These are phyloP conservation scores for Girardia tigrina DNA, from an alignment of 2,888 invertebrate species.

Conservation along the genomic window DNA sequence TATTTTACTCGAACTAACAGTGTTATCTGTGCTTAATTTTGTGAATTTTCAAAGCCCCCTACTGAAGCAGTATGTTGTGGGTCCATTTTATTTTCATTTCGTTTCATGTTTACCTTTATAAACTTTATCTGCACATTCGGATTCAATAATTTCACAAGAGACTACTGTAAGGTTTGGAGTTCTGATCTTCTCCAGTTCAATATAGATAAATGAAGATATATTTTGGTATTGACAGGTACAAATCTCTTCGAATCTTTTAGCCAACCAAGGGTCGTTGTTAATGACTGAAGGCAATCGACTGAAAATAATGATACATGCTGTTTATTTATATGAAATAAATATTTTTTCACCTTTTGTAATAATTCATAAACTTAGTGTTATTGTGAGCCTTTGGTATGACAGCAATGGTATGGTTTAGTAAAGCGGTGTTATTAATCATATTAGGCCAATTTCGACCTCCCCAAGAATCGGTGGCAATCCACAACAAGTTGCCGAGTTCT, in stretches of 20 bases:
- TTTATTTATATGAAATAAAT: background rate
- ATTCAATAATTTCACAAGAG: background rate
- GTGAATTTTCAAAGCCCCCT: too few species aligned
- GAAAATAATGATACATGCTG: background rate
- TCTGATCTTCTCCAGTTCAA: background rate
- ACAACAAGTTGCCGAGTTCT: background rate
- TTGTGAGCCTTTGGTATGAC: background rate
- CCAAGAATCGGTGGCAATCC: constrained; percentile 7
- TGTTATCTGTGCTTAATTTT: too few species aligned
- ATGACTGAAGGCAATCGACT: background rate
- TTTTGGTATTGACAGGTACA: background rate
- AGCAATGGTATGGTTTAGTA: background rate
- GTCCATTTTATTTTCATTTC: too few species aligned
- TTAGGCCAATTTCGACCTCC: background rate
- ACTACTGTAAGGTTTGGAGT: background rate
- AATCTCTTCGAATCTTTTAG: background rate
- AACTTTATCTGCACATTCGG: background rate
- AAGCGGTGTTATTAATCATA: background rate
- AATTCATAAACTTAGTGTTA: background rate
- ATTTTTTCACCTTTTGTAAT: background rate
- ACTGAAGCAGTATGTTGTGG: too few species aligned
- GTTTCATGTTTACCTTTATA: too few species aligned
- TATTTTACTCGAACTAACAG: too few species aligned
- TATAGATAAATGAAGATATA: background rate
- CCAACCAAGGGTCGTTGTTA: background rate